phyloP scores from a whole-genome alignment of 2,888 invertebrate genomes.

The Busseola fusca region DNA sequence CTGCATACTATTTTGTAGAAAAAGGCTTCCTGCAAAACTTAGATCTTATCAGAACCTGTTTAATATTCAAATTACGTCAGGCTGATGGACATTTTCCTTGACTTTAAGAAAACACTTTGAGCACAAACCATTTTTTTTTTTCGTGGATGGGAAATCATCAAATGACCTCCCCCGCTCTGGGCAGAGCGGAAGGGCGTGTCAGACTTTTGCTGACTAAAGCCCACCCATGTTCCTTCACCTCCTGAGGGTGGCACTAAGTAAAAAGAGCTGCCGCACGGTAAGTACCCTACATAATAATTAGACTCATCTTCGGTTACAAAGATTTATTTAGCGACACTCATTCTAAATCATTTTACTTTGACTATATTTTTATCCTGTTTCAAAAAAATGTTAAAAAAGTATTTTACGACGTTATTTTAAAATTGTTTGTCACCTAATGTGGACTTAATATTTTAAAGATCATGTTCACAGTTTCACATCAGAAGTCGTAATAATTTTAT shows the following conservation, averaged over 20 bases:
- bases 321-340: neutral
- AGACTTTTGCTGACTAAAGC: too few species aligned
- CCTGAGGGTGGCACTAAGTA: too few species aligned
- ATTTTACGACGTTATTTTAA: neutral
- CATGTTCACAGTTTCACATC: conserved; percentile 28
- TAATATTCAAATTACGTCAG: neutral
- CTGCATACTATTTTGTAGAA: conserved; percentile 4
- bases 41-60: neutral
- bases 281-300: too few species aligned
- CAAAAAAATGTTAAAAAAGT: neutral
- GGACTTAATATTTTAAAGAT: conserved; percentile 9
- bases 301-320: neutral
- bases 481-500: conserved; percentile 40
- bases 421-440: conserved; percentile 3
- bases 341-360: neutral
- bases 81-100: neutral
- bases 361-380: neutral
- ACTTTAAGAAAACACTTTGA: neutral
- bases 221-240: too few species aligned
- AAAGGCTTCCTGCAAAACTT: neutral
- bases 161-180: too few species aligned
- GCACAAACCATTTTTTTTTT: too few species aligned
- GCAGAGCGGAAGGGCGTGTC: too few species aligned
- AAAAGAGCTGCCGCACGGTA: too few species aligned
- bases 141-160: too few species aligned